phyloP scores from a whole-genome alignment of 2,797 vertebrate genomes.

The Poeciliopsis presidionis region DNA sequence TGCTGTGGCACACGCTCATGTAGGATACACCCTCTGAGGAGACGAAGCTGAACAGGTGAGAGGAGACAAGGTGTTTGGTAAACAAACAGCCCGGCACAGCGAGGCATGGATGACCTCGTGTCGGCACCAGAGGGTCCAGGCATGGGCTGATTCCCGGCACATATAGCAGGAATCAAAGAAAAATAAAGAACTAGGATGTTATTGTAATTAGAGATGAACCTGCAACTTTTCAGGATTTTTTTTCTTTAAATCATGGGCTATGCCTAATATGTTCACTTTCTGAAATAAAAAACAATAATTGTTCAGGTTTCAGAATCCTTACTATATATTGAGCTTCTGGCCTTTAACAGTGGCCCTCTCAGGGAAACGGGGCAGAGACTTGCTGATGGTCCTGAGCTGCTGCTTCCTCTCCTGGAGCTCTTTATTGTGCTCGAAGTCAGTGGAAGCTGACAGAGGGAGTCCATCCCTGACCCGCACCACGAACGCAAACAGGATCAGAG shows the following conservation, averaged over 20 bases:
- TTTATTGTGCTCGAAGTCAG: slow-evolving; percentile 90
- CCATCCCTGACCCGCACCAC: slow-evolving; percentile 95
- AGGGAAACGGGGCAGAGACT: slow-evolving; percentile 79
- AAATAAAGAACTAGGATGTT: not conserved
- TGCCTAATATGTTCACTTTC: not conserved
- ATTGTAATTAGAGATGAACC: not conserved
- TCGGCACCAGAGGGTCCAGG: not conserved
- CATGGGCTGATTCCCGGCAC: not conserved
- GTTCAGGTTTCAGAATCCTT: slow-evolving; percentile 59
- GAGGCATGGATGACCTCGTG: slow-evolving; percentile 13
- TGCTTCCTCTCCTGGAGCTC: slow-evolving; percentile 91
- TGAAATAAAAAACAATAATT: not conserved
- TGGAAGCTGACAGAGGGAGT: slow-evolving; percentile 95
- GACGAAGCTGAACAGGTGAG: slow-evolving; percentile 83
- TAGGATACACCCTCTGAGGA: slow-evolving; percentile 89
- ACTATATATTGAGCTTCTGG: slow-evolving; percentile 88
- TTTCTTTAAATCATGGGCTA: no score
- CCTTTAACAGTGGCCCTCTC: slow-evolving; percentile 85
- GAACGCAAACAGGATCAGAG: slow-evolving; percentile 96
- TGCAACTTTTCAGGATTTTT: not conserved
- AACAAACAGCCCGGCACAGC: slow-evolving; percentile 66
- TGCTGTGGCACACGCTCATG: slow-evolving; percentile 89
- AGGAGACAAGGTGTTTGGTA: slow-evolving; percentile 67
- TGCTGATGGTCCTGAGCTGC: slow-evolving; percentile 86
- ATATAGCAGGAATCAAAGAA: not conserved